Evolutionary conservation across 2,113 vertebrate species (phyloP).

Genomic region (Corythornis cristatus): DNA sequence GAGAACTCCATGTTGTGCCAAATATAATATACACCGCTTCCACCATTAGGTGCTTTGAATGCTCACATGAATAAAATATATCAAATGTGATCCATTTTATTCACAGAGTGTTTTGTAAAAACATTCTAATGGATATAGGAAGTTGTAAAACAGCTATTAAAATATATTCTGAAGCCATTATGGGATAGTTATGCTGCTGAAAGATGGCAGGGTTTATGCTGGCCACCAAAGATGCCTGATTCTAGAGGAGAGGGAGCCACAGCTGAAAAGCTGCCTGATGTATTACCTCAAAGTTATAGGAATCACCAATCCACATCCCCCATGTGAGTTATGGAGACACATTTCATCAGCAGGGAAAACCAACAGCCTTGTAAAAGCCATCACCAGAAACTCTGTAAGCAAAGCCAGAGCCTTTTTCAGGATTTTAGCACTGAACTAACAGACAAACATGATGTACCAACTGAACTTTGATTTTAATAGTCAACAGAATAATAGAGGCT

Average conservation of each 20-base stretch:
- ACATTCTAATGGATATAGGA: not conserved
- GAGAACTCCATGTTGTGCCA: not conserved
- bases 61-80: constrained; percentile 44
- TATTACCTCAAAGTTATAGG: not conserved
- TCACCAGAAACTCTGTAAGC: not conserved
- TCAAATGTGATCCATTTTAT: not conserved
- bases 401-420: not conserved
- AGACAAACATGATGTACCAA: not conserved
- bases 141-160: constrained; percentile 34
- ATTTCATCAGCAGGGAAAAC: constrained; percentile 15
- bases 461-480: not conserved
- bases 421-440: not conserved
- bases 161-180: constrained; percentile 13
- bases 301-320: not conserved
- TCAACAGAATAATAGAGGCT: fast-evolving
- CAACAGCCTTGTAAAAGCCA: not conserved
- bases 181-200: not conserved
- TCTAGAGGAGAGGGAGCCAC: not conserved
- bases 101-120: constrained; percentile 30
- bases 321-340: not conserved
- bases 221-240: not conserved
- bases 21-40: not conserved
- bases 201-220: not conserved
- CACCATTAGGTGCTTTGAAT: not conserved
- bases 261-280: not conserved